Percentiles rank a stretch among this genome's conserved stretches.
Evolutionary conservation across 2,888 invertebrate species (phyloP).

Genomic region (Labia minor): DNA sequence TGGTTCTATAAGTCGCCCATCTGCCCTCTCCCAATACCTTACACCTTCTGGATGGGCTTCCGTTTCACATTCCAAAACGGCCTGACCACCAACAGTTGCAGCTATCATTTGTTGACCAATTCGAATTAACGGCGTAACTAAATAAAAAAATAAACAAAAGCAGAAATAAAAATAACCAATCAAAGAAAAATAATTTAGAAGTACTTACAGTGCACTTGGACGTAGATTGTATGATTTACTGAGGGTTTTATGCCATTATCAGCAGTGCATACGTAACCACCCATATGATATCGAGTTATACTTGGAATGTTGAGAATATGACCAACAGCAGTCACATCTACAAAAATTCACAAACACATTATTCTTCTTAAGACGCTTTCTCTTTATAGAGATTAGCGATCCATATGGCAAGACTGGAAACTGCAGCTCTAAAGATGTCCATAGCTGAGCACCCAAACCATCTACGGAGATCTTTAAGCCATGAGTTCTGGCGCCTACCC

Average conservation of each 20-base stretch:
- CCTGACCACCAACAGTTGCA: conserved; percentile 56
- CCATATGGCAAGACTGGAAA: no score
- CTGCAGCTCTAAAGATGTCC: no score
- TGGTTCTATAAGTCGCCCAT: conserved; percentile 60
- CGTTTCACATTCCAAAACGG: conserved; percentile 68
- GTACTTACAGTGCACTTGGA: conserved; percentile 76
- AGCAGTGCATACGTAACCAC: conserved; percentile 64
- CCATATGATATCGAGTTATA: conserved; percentile 63
- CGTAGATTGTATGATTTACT: conserved; percentile 63
- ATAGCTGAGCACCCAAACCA: no score
- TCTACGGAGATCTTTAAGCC: no score
- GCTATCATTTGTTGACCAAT: conserved; percentile 66
- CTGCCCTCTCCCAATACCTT: conserved; percentile 71
- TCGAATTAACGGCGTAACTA: conserved; percentile 75
- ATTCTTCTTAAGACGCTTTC: no score
- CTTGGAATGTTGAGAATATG: conserved; percentile 65
- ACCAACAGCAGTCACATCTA: conserved; percentile 63
- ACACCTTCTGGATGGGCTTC: conserved; percentile 82
- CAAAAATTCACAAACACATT: no score
- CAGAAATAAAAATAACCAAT: no score
- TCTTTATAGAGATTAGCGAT: no score
- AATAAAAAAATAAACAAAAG: no score
- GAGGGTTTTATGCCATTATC: conserved; percentile 79
- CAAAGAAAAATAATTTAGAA: no score
- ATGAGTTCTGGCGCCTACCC: no score